phyloP scores from a whole-genome alignment of 2,888 invertebrate species.

The Stictocephala bisonia region DNA sequence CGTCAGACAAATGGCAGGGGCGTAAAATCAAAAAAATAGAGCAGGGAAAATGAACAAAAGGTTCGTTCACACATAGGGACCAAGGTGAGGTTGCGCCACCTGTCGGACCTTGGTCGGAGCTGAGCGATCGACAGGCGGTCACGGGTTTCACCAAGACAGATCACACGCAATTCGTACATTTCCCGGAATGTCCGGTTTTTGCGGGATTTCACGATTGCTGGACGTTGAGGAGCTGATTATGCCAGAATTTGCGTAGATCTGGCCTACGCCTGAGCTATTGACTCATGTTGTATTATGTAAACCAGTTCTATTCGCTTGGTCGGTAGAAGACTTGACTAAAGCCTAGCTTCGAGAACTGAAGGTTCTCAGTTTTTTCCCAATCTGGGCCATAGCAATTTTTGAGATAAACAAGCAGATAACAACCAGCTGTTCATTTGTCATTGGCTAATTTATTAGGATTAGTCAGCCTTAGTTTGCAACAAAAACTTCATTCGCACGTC shows the following conservation, averaged over 20 bases:
- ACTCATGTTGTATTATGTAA: too few species aligned
- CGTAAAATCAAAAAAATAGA: conserved; percentile 17
- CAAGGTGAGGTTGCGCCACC: neutral
- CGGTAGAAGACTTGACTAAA: too few species aligned
- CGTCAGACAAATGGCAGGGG: neutral
- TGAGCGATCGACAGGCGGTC: neutral
- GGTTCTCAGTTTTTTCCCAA: too few species aligned
- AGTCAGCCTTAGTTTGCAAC: too few species aligned
- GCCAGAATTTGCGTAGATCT: conserved; percentile 24
- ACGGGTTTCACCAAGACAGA: conserved; percentile 17
- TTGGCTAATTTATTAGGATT: too few species aligned
- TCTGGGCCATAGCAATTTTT: too few species aligned
- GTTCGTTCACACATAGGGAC: neutral
- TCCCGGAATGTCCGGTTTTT: conserved; percentile 5
- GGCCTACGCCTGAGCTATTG: too few species aligned
- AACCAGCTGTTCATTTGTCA: too few species aligned
- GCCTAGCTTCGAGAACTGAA: too few species aligned
- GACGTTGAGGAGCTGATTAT: neutral
- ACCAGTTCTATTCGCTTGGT: too few species aligned
- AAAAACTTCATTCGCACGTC: too few species aligned
- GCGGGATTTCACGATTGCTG: neutral
- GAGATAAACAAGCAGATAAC: too few species aligned
- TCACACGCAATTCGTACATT: conserved; percentile 19
- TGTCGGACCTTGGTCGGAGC: conserved; percentile 6
- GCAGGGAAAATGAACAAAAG: neutral